Evolutionary conservation across 2,797 vertebrate genomes (phyloP), one percentile per base, ranked within the genome.

Genomic region (Thripadectes ignobilis): DNA sequence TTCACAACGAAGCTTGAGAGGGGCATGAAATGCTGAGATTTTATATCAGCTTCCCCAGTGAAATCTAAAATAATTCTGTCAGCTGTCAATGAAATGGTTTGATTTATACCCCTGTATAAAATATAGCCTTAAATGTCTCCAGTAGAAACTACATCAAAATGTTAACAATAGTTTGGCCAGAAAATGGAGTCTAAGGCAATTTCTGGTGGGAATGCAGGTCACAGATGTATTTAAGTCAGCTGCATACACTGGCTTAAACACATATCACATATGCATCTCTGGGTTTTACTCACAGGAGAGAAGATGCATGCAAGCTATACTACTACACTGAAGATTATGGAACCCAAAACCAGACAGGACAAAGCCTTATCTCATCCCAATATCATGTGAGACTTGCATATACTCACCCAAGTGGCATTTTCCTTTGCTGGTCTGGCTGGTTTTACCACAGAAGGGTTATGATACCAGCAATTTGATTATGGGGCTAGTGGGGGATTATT

Each of bases 401-500:
- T 58, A 43, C 77, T 95, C 78, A 86, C 57, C 52, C 76, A 83
- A 84, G 80, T 88, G 66, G 69, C 74, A 61, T 84, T 93, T 55
- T 71, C 76, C 71, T 93, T 74, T 62, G 57, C 92, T 93, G 49
- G 68, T 88, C 83, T 72, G 77, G 85, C 94, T 93, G 89, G 92
- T 96, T 97, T 94, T 89, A 78, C 89, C 55, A 67, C 94, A 87
- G 38, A 27, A 58, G 67, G 48, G 76, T 94, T 93, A 79, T 76
- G 91, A 79, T 86, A 91, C 65, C 46, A 78, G 59, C 83, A 93
- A 86, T 95, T 91, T 84, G 81, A 86, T 92, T 91, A 92, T 89
- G 85, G 82, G 91, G 86, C 91, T 94, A 96, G 66, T 71, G 29
- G 39, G 46, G 36, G 39, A 85, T 95, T 95, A 88, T 80, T 89